A percentile compares a stretch with the other conserved stretches of the same genome.
These are phyloP conservation scores for Brotula barbata DNA, from an alignment of 2,797 vertebrate species.

Conservation along the genomic window DNA sequence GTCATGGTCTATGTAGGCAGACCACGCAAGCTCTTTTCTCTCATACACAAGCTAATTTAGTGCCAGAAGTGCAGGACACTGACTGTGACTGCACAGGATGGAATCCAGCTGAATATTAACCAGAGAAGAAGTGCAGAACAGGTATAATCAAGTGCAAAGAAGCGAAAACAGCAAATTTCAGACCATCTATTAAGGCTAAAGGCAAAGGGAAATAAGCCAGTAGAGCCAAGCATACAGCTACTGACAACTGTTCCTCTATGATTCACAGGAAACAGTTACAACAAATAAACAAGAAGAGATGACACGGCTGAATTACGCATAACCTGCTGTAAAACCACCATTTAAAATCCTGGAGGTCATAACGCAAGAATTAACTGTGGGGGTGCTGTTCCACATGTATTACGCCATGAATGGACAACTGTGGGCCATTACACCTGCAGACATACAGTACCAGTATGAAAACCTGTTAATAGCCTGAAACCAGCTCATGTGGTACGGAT, in stretches of 20 bases:
- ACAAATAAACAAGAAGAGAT: slow-evolving; percentile 46
- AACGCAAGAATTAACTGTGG: slow-evolving; percentile 20
- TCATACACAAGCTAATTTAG: slow-evolving; percentile 58
- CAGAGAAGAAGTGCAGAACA: slow-evolving; percentile 10
- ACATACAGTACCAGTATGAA: neutral
- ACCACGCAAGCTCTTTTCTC: slow-evolving; percentile 25
- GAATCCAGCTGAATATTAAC: slow-evolving; percentile 52
- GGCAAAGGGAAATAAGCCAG: slow-evolving; percentile 55
- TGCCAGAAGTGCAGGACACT: slow-evolving; percentile 35
- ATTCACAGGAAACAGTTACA: slow-evolving; percentile 48
- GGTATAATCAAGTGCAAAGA: slow-evolving; percentile 18
- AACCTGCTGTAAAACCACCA: slow-evolving; percentile 31
- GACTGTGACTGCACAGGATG: slow-evolving; percentile 41
- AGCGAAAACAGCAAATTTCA: slow-evolving; percentile 43
- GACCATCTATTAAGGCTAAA: slow-evolving; percentile 43
- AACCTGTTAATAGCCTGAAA: slow-evolving; percentile 11
- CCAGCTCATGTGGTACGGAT: neutral
- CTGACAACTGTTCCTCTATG: slow-evolving; percentile 28
- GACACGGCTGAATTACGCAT: slow-evolving; percentile 26
- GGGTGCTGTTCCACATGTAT: slow-evolving; percentile 17
- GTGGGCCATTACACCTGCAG: slow-evolving; percentile 5
- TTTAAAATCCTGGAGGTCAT: slow-evolving; percentile 32
- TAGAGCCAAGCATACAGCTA: slow-evolving; percentile 35
- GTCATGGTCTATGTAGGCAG: slow-evolving; percentile 38
- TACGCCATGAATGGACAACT: slow-evolving; percentile 31